Conservation (phyloP, 2,113 vertebrate genomes). For the Toxostoma redivivum region DNA sequence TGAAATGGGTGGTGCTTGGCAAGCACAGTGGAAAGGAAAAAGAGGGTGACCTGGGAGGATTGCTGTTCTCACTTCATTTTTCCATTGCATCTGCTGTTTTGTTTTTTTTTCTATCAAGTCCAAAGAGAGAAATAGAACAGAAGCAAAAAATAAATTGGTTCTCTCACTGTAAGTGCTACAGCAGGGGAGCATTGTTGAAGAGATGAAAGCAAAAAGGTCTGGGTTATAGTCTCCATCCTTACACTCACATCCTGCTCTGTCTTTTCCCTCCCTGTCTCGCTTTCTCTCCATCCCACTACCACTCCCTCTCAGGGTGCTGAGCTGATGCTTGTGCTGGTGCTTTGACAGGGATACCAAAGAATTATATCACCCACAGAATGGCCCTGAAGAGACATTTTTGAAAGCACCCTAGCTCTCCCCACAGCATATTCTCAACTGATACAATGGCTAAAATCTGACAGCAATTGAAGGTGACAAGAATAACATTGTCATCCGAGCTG, state of each 20-base stretch:
- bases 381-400: neutral
- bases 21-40: slow-evolving; percentile 56
- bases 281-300: neutral
- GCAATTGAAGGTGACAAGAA: neutral
- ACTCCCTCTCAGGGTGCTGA: neutral
- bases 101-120: neutral
- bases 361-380: neutral
- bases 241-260: neutral
- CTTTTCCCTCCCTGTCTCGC: rapidly evolving
- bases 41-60: slow-evolving; percentile 40
- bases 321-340: neutral
- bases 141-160: neutral
- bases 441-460: neutral
- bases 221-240: neutral
- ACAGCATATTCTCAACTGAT: neutral
- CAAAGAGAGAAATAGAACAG: neutral
- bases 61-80: slow-evolving; percentile 61
- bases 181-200: neutral
- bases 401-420: neutral
- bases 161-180: neutral
- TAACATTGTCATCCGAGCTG: neutral
- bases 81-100: slow-evolving; percentile 44
- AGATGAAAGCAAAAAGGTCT: neutral
- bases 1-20: slow-evolving; percentile 32
- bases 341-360: neutral